Conservation (phyloP, 2,113 vertebrate genomes). For the Cryptotis parvus region DNA sequence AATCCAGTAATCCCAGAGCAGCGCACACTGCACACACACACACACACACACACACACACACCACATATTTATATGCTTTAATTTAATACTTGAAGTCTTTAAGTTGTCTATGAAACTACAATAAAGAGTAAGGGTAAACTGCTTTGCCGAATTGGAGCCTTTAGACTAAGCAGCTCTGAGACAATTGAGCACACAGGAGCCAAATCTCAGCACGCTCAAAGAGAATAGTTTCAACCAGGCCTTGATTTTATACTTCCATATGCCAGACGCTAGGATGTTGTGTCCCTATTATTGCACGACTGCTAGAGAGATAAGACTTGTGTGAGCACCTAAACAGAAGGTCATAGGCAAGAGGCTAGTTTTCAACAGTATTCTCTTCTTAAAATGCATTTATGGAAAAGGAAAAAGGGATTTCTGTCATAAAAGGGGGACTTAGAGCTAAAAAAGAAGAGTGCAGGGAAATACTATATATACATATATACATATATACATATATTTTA, state of each 20-base stretch:
- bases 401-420: neutral
- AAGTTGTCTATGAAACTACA: constrained; percentile 59
- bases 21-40: neutral
- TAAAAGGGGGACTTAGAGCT: neutral
- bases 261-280: neutral
- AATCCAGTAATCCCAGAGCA: constrained; percentile 34
- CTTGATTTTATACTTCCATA: constrained; percentile 12
- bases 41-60: neutral
- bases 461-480: too few relatives aligned
- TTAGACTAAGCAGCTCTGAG: constrained; percentile 42
- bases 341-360: neutral
- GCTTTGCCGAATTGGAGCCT: constrained; percentile 20
- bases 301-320: neutral
- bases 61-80: neutral
- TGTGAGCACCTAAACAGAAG: neutral
- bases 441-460: neutral
- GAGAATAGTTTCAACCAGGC: constrained; percentile 11
- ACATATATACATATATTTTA: too few relatives aligned
- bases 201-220: constrained; percentile 37
- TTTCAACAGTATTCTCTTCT: constrained; percentile 39
- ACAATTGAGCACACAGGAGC: neutral
- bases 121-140: too few relatives aligned
- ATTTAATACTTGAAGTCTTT: constrained; percentile 7
- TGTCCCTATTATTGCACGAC: neutral
- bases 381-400: constrained; percentile 32